Base-by-base conservation (phyloP, 53 echinoderm and acorn worm genomes). In the Echinometra lucunter region DNA sequence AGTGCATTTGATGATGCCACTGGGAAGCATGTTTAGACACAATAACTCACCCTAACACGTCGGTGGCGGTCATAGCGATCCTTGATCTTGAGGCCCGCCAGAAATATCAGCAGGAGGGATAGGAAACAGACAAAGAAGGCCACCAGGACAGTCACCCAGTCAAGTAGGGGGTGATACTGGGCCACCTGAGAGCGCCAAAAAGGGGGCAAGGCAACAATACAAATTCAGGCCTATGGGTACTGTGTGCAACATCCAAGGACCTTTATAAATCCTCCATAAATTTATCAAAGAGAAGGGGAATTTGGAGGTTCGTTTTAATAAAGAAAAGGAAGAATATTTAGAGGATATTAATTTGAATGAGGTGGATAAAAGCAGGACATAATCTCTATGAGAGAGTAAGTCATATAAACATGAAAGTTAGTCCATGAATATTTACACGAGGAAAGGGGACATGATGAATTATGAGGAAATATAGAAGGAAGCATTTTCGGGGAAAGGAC, bases 51-150 rank as follows among this genome's bases (percentile, higher is more conserved):
- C 98, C 72, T 58, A 45, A 93, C 66, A 21, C 92, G 95, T 23
- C 75, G 94, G 81, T 75, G 93, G 38, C 95, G 96, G 91, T 97
- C 98, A 91, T 94, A 89, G 56, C 93, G 91, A 55, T 98, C 98
- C 82, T 96, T 96, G 44, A 96, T 85, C 96, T 97, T 98, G 89
- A 98, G 94, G 66, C 96, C 96, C 37, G 92, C 82, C 70, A 95
- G 93, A 94, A 98, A 98, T 19, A 98, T 56, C 27, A 94, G 75
- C 74, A 98, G 95, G 57, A 98, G 96, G 44, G 96, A 78, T 74
- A 97, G 82, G 96, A 98, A 98, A 87, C 96, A 97, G 91, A 97
- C 95, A 93, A 98, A 95, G 95, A 98, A 98, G 25, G 96, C 90
- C 74, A 98, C 96, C 90, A 98, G 91, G 53, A 98, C 94, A 66